Percentiles rank a stretch among this genome's conserved stretches.
Conservation (phyloP, 37 sponge, comb jelly and placozoan genomes). For the Corticium candelabrum region DNA sequence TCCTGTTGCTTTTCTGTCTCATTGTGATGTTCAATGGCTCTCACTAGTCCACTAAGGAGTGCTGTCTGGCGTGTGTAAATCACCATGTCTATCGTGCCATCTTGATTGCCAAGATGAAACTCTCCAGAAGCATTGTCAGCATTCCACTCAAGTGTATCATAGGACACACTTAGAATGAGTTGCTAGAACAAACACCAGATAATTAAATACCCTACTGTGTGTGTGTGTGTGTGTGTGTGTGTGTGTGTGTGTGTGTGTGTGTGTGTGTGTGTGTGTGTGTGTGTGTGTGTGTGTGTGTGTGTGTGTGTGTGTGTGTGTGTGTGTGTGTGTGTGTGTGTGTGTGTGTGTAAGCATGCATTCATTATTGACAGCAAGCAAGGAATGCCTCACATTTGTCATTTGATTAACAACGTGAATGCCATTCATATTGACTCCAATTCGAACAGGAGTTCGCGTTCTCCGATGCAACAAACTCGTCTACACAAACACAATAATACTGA, state of each 20-base stretch:
- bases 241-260: no score
- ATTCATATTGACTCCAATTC: constrained; percentile 29
- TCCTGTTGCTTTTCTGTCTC: not conserved
- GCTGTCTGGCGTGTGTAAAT: not conserved
- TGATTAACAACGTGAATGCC: constrained; percentile 38
- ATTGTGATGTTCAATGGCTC: not conserved
- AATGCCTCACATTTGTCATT: constrained; percentile 34
- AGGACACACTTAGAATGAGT: not conserved
- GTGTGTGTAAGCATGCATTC: no score
- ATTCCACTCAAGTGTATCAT: not conserved
- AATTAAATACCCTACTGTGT: not conserved
- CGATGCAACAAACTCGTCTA: not conserved
- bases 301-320: no score
- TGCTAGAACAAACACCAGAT: not conserved
- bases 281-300: no score
- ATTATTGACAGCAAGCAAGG: not conserved
- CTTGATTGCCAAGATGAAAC: not conserved
- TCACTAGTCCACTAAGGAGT: not conserved
- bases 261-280: no score
- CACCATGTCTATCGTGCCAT: not conserved
- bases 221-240: not conserved
- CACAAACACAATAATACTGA: not conserved
- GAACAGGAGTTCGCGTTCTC: constrained; percentile 10
- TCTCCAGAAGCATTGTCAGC: not conserved
- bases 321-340: no score